phyloP scores from a whole-genome alignment of 2,888 invertebrate genomes.

The Cerastis leucographa region DNA sequence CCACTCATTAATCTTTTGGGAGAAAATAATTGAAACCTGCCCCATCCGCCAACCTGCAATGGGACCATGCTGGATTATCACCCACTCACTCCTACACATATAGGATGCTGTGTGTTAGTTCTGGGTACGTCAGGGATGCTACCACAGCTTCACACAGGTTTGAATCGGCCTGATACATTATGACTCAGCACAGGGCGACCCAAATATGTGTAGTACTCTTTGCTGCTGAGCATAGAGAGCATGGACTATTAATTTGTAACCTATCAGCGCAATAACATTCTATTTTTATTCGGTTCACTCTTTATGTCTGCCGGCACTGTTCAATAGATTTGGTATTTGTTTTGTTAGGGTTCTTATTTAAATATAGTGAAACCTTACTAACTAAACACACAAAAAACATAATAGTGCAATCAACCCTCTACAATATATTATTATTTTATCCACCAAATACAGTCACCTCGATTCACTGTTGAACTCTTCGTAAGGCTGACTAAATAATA shows the following conservation, averaged over 20 bases:
- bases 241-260: not conserved
- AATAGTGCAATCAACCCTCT: not conserved
- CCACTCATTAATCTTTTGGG: not conserved
- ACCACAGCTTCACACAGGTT: not conserved
- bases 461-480: not conserved
- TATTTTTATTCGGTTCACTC: too few relatives aligned
- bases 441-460: not conserved
- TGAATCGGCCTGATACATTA: not conserved
- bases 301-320: too few relatives aligned
- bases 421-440: not conserved
- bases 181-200: not conserved
- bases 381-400: not conserved
- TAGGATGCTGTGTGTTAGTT: not conserved
- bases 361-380: not conserved
- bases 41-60: not conserved
- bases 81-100: not conserved
- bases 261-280: not conserved
- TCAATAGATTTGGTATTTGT: too few relatives aligned
- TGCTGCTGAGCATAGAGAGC: not conserved
- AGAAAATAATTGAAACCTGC: not conserved
- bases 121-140: not conserved
- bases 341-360: not conserved
- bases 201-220: not conserved
- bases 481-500: not conserved
- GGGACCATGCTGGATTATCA: not conserved